Percentiles rank a stretch among this genome's conserved stretches.
These are phyloP conservation scores for Tenualosa thibaudeaui DNA, from an alignment of 2,797 vertebrate species.

Conservation along the genomic window DNA sequence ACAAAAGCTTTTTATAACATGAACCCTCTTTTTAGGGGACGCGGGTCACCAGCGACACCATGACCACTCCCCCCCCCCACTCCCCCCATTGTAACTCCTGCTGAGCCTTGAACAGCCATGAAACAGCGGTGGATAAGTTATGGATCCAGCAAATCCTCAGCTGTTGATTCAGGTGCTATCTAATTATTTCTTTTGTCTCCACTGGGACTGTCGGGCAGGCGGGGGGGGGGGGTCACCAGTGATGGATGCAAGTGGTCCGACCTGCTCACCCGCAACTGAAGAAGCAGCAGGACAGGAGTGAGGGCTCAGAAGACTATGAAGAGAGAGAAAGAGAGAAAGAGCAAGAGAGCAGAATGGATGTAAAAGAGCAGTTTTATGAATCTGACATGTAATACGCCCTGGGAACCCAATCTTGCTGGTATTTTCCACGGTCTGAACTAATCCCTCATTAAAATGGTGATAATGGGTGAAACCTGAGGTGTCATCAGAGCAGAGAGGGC, in stretches of 20 bases:
- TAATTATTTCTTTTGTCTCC: constrained; percentile 68
- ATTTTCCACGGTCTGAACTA: constrained; percentile 41
- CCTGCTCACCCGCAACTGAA: constrained; percentile 59
- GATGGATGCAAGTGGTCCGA: constrained; percentile 73
- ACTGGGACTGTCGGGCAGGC: constrained; percentile 29
- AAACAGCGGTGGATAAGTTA: constrained; percentile 60
- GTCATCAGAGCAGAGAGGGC: constrained; percentile 25
- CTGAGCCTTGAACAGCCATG: constrained; percentile 45
- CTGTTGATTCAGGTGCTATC: constrained; percentile 77
- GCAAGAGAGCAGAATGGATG: neutral
- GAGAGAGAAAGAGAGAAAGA: neutral
- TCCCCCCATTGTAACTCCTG: constrained; percentile 10
- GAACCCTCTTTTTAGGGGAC: constrained; percentile 14
- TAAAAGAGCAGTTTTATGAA: constrained; percentile 43
- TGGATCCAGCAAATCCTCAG: constrained; percentile 57
- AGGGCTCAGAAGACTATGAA: neutral
- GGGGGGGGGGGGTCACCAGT: constrained; percentile 62
- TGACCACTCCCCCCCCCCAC: no score
- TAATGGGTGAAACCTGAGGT: constrained; percentile 49
- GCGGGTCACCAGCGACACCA: neutral
- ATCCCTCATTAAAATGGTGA: constrained; percentile 57
- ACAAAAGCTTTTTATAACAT: constrained; percentile 34
- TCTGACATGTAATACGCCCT: constrained; percentile 50
- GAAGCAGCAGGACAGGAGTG: neutral
- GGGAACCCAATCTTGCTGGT: constrained; percentile 51